phyloP scores from a whole-genome alignment of 2,888 invertebrate species.

The Watsonalla cultraria region DNA sequence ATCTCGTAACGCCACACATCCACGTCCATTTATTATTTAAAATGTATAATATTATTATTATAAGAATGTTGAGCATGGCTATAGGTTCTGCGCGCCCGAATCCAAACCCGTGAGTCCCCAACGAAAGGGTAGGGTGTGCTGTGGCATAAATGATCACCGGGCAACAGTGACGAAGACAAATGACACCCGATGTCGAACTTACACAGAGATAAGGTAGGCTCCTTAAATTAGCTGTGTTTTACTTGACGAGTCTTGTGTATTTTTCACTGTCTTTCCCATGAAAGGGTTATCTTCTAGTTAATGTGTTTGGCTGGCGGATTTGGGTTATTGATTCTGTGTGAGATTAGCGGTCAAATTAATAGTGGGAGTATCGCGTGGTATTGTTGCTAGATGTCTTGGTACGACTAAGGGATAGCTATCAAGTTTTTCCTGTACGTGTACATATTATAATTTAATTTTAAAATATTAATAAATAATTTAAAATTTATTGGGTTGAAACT shows the following conservation, averaged over 20 bases:
- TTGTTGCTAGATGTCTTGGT: too few relatives aligned
- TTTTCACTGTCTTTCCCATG: conserved; percentile 57
- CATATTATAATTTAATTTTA: too few relatives aligned
- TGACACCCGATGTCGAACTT: conserved; percentile 75
- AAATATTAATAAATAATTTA: too few relatives aligned
- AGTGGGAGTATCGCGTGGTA: too few relatives aligned
- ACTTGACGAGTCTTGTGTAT: conserved; percentile 57
- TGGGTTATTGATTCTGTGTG: not conserved
- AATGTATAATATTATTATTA: too few relatives aligned
- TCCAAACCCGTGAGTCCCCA: conserved; percentile 31
- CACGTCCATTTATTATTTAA: too few relatives aligned
- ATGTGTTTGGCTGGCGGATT: not conserved
- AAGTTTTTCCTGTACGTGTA: too few relatives aligned
- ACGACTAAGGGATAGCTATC: too few relatives aligned
- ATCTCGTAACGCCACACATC: too few relatives aligned
- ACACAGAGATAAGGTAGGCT: conserved; percentile 76
- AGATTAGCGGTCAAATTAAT: not conserved
- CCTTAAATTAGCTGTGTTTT: conserved; percentile 74
- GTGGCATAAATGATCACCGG: conserved; percentile 79
- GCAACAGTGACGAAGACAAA: conserved; percentile 78
- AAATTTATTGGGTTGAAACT: too few relatives aligned
- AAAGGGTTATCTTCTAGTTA: conserved; percentile 37
- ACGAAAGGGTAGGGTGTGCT: conserved; percentile 77
- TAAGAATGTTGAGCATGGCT: not conserved
- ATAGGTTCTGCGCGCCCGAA: conserved; percentile 10